Percentiles rank a stretch among this genome's conserved stretches.
Conservation (phyloP, 2,888 invertebrate genomes). For the Melangyna quadrimaculata region DNA sequence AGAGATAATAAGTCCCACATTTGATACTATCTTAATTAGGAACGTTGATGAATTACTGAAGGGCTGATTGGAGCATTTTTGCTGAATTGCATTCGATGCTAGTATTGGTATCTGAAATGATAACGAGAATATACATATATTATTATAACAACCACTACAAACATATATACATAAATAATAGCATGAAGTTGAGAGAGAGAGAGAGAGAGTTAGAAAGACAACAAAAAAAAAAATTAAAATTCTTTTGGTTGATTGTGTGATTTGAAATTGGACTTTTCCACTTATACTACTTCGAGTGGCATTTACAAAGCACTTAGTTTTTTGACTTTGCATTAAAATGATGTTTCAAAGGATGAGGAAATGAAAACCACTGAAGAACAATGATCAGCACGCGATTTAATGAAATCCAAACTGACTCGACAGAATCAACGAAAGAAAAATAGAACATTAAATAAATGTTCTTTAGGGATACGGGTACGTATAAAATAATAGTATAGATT, state of each 20-base stretch:
- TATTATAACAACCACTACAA: background rate
- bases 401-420: constrained; percentile 14
- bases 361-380: constrained; percentile 14
- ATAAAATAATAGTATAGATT: constrained; percentile 11
- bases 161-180: constrained; percentile 7
- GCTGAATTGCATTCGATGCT: constrained; percentile 74
- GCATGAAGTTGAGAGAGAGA: no score
- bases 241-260: background rate
- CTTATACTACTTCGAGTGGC: constrained; percentile 15
- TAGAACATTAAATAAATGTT: background rate
- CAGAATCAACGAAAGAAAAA: background rate
- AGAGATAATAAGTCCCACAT: constrained; percentile 78
- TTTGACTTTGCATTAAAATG: constrained; percentile 32
- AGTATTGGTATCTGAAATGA: constrained; percentile 77
- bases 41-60: constrained; percentile 75
- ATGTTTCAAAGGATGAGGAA: constrained; percentile 10
- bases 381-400: constrained; percentile 26
- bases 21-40: constrained; percentile 76
- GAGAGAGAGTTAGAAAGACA: background rate
- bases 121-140: constrained; percentile 31
- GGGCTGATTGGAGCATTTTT: constrained; percentile 76
- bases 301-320: constrained; percentile 29
- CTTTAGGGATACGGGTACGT: no score
- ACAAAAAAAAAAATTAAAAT: background rate
- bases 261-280: constrained; percentile 4